Conservation (phyloP, 2,797 vertebrate species). For the Numenius phaeopus region DNA sequence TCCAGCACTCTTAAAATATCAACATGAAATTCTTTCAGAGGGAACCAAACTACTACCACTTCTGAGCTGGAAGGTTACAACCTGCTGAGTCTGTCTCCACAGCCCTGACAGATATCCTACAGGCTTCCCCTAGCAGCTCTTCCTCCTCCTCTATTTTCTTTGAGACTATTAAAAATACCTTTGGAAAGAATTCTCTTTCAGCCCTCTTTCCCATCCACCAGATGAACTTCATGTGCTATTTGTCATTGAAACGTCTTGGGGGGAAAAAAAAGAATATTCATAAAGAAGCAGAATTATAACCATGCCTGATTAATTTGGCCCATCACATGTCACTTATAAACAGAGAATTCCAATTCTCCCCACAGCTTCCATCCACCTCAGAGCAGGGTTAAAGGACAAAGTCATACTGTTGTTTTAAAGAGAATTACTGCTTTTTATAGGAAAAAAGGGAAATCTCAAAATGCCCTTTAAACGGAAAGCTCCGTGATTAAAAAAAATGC, state of each 20-base stretch:
- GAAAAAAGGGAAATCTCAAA: neutral
- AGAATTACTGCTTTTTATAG: neutral
- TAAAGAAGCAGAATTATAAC: neutral
- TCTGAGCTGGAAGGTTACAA: neutral
- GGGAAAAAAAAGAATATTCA: neutral
- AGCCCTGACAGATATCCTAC: neutral
- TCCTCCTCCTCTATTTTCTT: neutral
- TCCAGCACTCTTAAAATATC: neutral
- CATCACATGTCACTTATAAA: neutral
- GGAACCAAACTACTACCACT: neutral
- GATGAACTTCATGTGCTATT: neutral
- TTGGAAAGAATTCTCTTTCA: neutral
- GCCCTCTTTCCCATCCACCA: neutral
- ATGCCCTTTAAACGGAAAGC: neutral
- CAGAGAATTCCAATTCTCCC: neutral
- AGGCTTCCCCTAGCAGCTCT: neutral
- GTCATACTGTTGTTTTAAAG: neutral
- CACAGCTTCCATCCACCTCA: neutral
- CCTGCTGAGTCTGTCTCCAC: neutral
- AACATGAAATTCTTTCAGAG: neutral
- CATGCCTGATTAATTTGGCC: neutral
- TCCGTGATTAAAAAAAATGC: neutral
- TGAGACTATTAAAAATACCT: conserved; percentile 1
- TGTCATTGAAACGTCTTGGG: neutral
- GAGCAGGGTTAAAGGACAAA: neutral